Percentiles rank a stretch among this genome's conserved stretches.
These are phyloP conservation scores for Prunella fulvescens DNA, from an alignment of 2,113 vertebrate genomes.

Conservation along the genomic window DNA sequence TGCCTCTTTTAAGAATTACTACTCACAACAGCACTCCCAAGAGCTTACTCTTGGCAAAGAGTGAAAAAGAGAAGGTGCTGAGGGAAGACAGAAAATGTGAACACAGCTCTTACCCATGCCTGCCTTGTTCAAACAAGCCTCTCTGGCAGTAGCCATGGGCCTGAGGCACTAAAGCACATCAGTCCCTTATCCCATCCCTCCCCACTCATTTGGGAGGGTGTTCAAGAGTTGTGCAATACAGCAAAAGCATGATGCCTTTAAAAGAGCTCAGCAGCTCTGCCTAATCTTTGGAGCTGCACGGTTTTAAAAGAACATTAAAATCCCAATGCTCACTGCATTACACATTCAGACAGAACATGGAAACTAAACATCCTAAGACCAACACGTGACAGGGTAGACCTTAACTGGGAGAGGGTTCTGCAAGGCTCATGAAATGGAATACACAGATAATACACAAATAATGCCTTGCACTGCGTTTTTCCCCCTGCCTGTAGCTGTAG, in stretches of 20 bases:
- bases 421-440: neutral
- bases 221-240: neutral
- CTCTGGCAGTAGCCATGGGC: conserved; percentile 1
- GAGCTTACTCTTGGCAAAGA: conserved; percentile 6
- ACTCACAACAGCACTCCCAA: neutral
- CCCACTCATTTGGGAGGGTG: neutral
- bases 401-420: neutral
- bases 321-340: neutral
- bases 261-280: neutral
- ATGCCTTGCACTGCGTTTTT: neutral
- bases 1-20: neutral
- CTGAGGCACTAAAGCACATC: neutral
- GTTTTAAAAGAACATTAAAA: neutral
- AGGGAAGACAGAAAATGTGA: neutral
- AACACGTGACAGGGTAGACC: rapidly evolving
- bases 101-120: neutral
- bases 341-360: neutral
- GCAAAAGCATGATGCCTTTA: neutral
- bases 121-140: conserved; percentile 7
- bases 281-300: neutral
- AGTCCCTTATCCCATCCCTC: neutral
- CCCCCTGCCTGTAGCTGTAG: neutral
- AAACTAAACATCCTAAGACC: neutral
- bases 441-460: rapidly evolving
- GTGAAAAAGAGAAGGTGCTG: neutral